Evolutionary conservation across 2,113 vertebrate species (phyloP).

Genomic region (Boulengeromyrus knoepffleri): DNA sequence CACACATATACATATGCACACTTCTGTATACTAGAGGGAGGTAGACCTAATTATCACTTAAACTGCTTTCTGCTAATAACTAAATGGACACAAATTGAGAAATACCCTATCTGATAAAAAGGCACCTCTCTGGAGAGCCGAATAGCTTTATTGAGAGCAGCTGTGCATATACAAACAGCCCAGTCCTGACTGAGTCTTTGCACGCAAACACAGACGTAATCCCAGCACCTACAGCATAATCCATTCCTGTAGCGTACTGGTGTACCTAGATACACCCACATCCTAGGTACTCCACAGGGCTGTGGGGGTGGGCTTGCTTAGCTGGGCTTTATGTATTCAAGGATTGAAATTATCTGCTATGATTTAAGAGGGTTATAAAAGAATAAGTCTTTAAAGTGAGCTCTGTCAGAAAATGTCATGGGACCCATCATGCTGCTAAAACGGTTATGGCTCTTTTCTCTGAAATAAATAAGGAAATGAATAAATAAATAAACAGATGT

Average conservation of each 20-base stretch:
- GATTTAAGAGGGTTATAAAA: constrained; percentile 16
- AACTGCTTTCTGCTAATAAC: neutral
- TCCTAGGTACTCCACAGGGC: neutral
- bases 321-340: constrained; percentile 2
- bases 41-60: neutral
- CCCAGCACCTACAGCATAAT: constrained; percentile 14
- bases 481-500: neutral
- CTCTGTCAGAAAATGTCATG: neutral
- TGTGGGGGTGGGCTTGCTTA: neutral
- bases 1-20: neutral
- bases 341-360: constrained; percentile 10
- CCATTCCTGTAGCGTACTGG: neutral
- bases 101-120: neutral
- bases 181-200: neutral
- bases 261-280: neutral
- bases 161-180: neutral
- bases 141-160: neutral
- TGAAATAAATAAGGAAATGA: neutral
- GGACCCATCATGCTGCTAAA: neutral
- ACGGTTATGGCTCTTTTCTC: neutral
- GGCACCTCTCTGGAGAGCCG: neutral
- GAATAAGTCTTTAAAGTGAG: constrained; percentile 2
- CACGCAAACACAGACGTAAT: constrained; percentile 3
- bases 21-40: neutral
- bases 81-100: neutral